These are phyloP conservation scores for Platysteira castanea DNA, from an alignment of 2,113 vertebrate species.

Conservation along the genomic window DNA sequence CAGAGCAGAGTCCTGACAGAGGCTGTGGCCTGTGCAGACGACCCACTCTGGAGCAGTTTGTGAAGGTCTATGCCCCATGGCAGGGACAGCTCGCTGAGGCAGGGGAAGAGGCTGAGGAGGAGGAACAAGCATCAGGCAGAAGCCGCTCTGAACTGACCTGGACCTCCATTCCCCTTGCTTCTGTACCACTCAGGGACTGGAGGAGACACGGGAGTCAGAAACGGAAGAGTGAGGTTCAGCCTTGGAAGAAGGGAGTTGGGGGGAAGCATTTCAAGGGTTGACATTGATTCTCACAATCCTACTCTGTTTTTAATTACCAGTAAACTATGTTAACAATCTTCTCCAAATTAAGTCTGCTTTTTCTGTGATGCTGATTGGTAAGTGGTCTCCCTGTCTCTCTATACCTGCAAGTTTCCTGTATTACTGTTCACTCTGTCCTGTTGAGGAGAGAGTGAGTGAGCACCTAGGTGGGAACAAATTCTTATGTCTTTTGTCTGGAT, in stretches of 20 bases:
- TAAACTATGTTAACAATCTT: neutral
- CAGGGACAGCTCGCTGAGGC: accelerated
- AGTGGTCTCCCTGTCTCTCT: neutral
- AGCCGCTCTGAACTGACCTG: neutral
- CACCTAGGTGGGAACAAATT: neutral
- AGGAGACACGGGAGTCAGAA: neutral
- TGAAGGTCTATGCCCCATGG: neutral
- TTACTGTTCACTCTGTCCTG: neutral
- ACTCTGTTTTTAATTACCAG: neutral
- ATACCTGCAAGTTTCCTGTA: neutral
- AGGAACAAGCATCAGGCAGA: neutral
- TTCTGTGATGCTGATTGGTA: neutral
- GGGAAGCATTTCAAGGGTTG: neutral
- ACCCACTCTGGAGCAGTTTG: neutral
- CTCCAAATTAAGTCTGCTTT: neutral
- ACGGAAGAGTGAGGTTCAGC: neutral
- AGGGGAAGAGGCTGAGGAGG: neutral
- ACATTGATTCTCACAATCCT: neutral
- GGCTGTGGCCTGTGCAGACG: neutral
- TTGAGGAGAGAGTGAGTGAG: neutral
- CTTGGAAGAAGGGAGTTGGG: accelerated
- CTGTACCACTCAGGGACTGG: neutral
- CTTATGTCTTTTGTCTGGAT: neutral
- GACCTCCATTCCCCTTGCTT: accelerated
- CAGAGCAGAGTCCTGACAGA: neutral